These are phyloP conservation scores for Nymphicus hollandicus DNA, from an alignment of 2,113 vertebrate genomes.

Conservation along the genomic window DNA sequence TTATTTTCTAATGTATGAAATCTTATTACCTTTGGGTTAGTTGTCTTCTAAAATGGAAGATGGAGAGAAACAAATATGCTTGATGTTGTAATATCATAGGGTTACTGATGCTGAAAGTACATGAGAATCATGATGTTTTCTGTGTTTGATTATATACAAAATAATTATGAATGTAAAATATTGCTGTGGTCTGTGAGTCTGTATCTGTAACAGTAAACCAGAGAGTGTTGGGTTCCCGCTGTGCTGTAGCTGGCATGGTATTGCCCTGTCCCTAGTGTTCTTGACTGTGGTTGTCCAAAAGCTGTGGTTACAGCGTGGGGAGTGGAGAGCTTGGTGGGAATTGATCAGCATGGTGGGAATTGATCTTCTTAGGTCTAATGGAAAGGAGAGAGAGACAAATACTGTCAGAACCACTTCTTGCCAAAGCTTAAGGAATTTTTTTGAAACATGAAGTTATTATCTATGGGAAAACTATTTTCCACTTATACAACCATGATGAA, in stretches of 20 bases:
- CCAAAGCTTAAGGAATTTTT: neutral
- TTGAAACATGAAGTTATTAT: neutral
- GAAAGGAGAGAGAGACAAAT: neutral
- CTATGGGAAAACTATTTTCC: neutral
- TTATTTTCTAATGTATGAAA: neutral
- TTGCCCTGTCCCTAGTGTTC: neutral
- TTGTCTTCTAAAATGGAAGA: neutral
- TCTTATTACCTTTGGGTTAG: neutral
- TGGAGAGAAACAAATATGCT: neutral
- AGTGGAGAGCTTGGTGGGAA: neutral
- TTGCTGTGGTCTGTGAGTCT: neutral
- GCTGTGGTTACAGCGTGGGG: accelerated
- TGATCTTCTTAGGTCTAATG: neutral
- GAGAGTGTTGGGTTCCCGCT: neutral
- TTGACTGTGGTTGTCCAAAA: neutral
- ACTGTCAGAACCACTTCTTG: neutral
- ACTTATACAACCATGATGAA: neutral
- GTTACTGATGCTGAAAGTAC: neutral
- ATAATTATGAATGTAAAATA: neutral
- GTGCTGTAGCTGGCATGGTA: neutral
- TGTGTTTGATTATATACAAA: neutral
- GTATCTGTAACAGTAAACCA: neutral
- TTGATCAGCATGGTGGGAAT: neutral
- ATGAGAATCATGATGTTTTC: neutral
- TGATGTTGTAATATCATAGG: neutral